Base-by-base conservation (phyloP, 2,888 invertebrate genomes). In the Hecatera dysodea region DNA sequence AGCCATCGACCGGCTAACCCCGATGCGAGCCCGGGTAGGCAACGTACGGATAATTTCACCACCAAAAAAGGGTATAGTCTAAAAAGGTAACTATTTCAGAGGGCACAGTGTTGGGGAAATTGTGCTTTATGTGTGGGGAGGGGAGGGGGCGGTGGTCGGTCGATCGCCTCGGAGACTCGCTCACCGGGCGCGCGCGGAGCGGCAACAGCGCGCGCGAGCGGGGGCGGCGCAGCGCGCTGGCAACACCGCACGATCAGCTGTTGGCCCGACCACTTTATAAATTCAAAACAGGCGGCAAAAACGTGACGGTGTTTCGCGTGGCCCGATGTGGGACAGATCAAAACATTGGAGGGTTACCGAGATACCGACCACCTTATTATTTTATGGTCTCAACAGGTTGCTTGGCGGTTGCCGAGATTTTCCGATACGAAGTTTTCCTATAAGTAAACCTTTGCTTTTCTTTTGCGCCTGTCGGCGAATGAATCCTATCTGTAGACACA, bases 181-280 rank as follows among this genome's bases (percentile, higher is more conserved):
- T 81, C 80, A 83, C 83, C 85, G 85, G 83, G 83, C 85, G 80
- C 75, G 89, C 87, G 81, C 91, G 89, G 84, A 88, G 86, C 85
- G 94, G 92, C 94, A 94, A 93, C 94, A 86, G 70, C 89, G 91
- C 89, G 91, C 89, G 77, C 82, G 88, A 78, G 87, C 84, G 87
- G 86, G 81, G 84, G 87, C 76, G 83, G 81, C 53, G 73, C 36
- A 22, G 53, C 78, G 81, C 82, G 80, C 85, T 83, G 90, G 92
- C 93, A 93, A 93, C 93, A 73, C 79, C 89, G 90, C 87, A 39
- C 92, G 90, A 95, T 95, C 95, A 95, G 95, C 95, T 95, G 95
- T 94, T 95, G 90, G 90, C 82, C 87, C 86, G 86, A 86, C 85
- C 87, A 87, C 87, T 90, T 91, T 91, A 91, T 92, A 93, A 90